Evolutionary conservation across 2,113 vertebrate genomes (phyloP).

Genomic region (Sporophila hypoxantha): DNA sequence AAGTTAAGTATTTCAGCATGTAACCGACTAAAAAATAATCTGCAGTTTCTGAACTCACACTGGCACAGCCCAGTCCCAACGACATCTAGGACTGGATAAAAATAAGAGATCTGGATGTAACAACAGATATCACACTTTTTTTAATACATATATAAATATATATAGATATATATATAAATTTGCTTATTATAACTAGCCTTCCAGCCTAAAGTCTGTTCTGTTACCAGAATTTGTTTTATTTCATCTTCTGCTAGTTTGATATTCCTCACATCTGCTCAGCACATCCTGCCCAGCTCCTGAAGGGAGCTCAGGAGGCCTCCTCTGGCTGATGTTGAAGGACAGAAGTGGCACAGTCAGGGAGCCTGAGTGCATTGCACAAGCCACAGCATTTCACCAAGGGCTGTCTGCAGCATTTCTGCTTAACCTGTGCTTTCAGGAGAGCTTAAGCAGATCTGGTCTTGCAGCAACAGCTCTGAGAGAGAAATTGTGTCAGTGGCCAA

Average conservation of each 20-base stretch:
- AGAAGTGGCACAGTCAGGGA: neutral
- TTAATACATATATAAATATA: neutral
- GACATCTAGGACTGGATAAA: neutral
- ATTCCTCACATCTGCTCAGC: neutral
- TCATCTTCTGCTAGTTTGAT: neutral
- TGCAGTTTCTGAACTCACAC: neutral
- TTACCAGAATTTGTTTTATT: neutral
- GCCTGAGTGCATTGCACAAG: neutral
- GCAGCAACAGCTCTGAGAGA: neutral
- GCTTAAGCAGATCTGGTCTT: neutral
- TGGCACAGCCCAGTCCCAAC: neutral
- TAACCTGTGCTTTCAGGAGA: neutral
- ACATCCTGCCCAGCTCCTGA: neutral
- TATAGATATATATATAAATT: neutral
- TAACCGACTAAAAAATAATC: neutral
- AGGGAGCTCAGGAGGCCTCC: neutral
- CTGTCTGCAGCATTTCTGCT: neutral
- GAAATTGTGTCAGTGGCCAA: neutral
- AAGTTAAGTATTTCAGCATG: neutral
- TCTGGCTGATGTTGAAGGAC: neutral
- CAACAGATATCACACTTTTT: neutral
- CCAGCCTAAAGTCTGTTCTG: neutral
- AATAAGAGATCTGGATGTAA: neutral
- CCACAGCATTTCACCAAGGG: neutral
- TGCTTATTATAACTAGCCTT: neutral